Evolutionary conservation across 2,888 invertebrate species (phyloP), one percentile per base, ranked within the genome.

Genomic region (Scelioninae gen. 2): DNA sequence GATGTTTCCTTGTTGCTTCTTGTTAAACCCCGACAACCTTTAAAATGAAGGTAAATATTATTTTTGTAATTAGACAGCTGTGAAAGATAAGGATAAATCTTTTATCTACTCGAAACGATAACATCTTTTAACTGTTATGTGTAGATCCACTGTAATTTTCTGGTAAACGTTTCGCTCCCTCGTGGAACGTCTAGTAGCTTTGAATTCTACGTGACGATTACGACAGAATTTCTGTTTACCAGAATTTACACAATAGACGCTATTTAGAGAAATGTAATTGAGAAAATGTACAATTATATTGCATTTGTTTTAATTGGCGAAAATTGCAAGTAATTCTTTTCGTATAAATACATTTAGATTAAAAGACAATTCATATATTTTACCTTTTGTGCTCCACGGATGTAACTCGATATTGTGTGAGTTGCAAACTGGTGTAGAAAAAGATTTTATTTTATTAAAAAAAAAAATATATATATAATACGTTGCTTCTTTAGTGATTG

Each of bases 21-120:
- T 31, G 46, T 65, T 45, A 31, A 35, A 43, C 45, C 37, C n/a
- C 10, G 22, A 33, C 11, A 35, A 37, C 19, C n/a, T 39, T 18
- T 25, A 15, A 46, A 65, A 65, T 65, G 55, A 55, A 55, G 39
- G 37, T 28, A 28, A 64, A 64, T 64, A 64, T 64, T 64, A 53
- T 64, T 53, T 64, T 53, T 45, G 53, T 64, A 64, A 64, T 64
- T 64, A 64, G 53, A 53, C 64, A 46, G 37, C 22, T 43, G 45
- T 31, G 37, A 7, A 45, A 45, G 46, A 53, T 64, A 53, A 64
- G 45, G 53, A 46, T 53, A 53, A 53, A 53, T 64, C 64, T 64
- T 25, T 37, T 45, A 64, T 53, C 53, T 64, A 43, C 63, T 35
- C 3, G 2, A 1, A 22, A 18, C 45, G 64, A 64, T 64, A 64